phyloP scores from a whole-genome alignment of 2,113 vertebrate genomes.

The Macaca fascicularis region DNA sequence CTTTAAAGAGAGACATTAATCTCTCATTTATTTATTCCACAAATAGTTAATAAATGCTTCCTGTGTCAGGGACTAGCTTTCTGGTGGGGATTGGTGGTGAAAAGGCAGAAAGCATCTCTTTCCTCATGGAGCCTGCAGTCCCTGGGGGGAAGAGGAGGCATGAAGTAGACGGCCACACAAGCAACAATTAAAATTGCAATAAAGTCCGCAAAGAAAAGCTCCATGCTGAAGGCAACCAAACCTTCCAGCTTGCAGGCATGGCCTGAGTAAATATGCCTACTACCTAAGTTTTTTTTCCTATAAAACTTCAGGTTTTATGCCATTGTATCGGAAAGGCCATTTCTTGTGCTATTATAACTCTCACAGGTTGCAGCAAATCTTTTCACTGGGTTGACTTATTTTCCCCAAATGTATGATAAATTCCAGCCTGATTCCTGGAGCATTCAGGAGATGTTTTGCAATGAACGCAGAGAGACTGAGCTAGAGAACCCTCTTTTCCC shows the following conservation, averaged over 20 bases:
- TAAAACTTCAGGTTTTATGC: neutral
- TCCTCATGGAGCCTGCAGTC: neutral
- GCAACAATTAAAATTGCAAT: neutral
- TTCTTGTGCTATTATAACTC: neutral
- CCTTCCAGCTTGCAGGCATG: rapidly evolving
- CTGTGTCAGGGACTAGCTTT: neutral
- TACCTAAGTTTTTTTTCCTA: neutral
- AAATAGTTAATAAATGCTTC: neutral
- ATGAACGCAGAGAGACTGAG: neutral
- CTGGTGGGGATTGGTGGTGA: neutral
- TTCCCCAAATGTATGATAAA: conserved; percentile 17
- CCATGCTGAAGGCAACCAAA: neutral
- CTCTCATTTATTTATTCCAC: neutral
- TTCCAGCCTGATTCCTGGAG: conserved; percentile 41
- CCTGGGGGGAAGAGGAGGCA: too few species aligned
- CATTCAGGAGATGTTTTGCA: conserved; percentile 31
- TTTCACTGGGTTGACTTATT: conserved; percentile 33
- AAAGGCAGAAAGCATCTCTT: neutral
- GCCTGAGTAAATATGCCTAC: neutral
- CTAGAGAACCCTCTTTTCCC: neutral
- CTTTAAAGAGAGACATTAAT: neutral
- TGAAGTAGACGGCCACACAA: neutral
- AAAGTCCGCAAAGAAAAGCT: neutral
- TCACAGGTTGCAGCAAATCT: neutral
- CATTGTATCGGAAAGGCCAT: neutral